Base-by-base conservation (phyloP, 2,888 invertebrate genomes). In the Torymus aiolomorphi region DNA sequence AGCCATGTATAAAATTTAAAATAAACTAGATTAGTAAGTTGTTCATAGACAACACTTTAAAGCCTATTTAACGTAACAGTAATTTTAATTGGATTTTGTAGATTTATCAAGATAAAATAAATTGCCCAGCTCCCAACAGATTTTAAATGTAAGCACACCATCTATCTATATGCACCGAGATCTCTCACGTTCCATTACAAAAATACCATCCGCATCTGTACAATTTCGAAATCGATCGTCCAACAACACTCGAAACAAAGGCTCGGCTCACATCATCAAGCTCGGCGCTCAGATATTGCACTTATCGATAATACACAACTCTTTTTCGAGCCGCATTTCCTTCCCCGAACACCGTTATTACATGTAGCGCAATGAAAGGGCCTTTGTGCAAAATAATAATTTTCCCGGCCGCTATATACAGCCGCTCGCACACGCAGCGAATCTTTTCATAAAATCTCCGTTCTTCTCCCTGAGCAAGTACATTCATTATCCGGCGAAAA, bases 361-460 rank as follows among this genome's bases (percentile, higher is more conserved):
- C 24, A 52, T 3, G 24, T 13, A 14, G 51, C 54, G 13, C 20
- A 49, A 65, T 74, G 65, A 65, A 74, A 63, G 61, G 20, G 54
- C 67, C 69, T 69, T 76, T 76, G 62, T 63, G 49, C 56, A 10
- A 62, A 63, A 70, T 76, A 70, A 76, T 51, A 69, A 70, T 63
- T 69, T 63, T 70, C 63, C 51, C 56, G 13, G 13, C 14, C 1
- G 5, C 42, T 8, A n/a, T n/a, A n/a, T n/a, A 42, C 42, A 42
- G 8, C 8, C 8, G 42, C 42, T 42, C 42, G 42, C 42, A 42
- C 42, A 42, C 42, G 42, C 42, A 12, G 52, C 61, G 11, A 57
- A 78, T 78, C 78, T 72, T 67, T 57, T 67, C 67, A 67, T 49
- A 54, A 73, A 73, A 78, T 78, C 78, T 59, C 63, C 2, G 51